These are phyloP conservation scores for Drosophila insularis DNA, from an alignment of 1,140 invertebrate species.

Conservation along the genomic window DNA sequence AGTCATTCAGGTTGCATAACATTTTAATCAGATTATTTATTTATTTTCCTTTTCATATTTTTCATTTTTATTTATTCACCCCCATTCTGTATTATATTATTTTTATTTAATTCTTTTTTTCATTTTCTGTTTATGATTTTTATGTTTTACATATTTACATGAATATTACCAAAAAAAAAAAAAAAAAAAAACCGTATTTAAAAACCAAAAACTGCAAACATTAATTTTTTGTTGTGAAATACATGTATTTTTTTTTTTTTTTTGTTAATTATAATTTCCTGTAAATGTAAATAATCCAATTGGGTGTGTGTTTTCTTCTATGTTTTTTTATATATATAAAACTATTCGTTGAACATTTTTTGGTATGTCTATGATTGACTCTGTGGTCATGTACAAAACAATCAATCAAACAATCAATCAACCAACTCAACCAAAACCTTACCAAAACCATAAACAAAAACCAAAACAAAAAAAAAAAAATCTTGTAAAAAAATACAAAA, in stretches of 20 bases:
- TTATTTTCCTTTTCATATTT: constrained; percentile 35
- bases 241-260: background rate
- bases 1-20: constrained; percentile 13
- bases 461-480: constrained; percentile 67
- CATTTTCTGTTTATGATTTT: constrained; percentile 62
- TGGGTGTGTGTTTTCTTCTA: constrained; percentile 83
- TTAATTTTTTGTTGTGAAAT: constrained; percentile 59
- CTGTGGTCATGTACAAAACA: constrained; percentile 82
- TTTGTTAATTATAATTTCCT: constrained; percentile 59
- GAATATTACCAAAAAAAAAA: constrained; percentile 56
- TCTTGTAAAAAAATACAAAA: constrained; percentile 69
- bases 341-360: constrained; percentile 83
- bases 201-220: constrained; percentile 54
- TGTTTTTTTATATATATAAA: constrained; percentile 81
- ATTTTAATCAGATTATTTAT: constrained; percentile 39
- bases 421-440: constrained; percentile 76
- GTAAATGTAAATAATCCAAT: constrained; percentile 83
- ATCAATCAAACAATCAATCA: constrained; percentile 57
- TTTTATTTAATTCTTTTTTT: constrained; percentile 38
- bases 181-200: constrained; percentile 2
- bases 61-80: constrained; percentile 5
- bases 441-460: constrained; percentile 61
- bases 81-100: constrained; percentile 15
- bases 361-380: constrained; percentile 83
- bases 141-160: constrained; percentile 76